Base-by-base conservation (phyloP, 2,888 invertebrate genomes). In the Apomyelois bistriatella region DNA sequence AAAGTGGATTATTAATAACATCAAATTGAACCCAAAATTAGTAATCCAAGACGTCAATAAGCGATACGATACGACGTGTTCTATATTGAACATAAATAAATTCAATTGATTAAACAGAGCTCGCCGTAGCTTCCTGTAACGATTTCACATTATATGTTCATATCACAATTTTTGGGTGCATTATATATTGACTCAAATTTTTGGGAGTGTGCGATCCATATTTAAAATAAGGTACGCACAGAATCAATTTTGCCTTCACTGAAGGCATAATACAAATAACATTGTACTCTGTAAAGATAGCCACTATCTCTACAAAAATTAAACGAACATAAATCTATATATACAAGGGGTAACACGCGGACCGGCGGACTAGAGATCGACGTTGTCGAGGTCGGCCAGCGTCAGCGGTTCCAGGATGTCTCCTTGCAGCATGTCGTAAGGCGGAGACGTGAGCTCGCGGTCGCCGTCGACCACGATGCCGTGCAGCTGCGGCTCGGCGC, bases 321-420 rank as follows among this genome's bases (percentile, higher is more conserved):
- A 73, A 80, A 73, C 67, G 73, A 74, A 74, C 58, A 65, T 69
- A 72, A 65, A 62, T 69, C 72, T 74, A 73, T 72, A 74, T 79
- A 64, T 77, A 80, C 72, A 75, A 65, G 59, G 55, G 68, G 64
- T 67, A 66, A 65, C 60, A 62, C 62, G 66, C 54, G 62, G 65
- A 60, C 56, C 58, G 60, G 79, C 71, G 70, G 78, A 83, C 83
- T 89, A 89, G 80, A 89, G 87, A 70, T 89, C 90, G 76, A 83
- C 89, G 55, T 89, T 89, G 68, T 90, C 89, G 61, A 90, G 80
- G 68, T 90, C 89, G 58, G 87, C 87, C 58, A 90, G 72, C 47
- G 86, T 82, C 50, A 88, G 66, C 7, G 86, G 85, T 55, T 76
- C 78, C 32, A 89, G 63, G 17, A 89, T 83, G 49, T 87, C 90